Percentiles rank a stretch among this genome's conserved stretches.
Conservation (phyloP, 1,140 invertebrate genomes). For the Plodia interpunctella region DNA sequence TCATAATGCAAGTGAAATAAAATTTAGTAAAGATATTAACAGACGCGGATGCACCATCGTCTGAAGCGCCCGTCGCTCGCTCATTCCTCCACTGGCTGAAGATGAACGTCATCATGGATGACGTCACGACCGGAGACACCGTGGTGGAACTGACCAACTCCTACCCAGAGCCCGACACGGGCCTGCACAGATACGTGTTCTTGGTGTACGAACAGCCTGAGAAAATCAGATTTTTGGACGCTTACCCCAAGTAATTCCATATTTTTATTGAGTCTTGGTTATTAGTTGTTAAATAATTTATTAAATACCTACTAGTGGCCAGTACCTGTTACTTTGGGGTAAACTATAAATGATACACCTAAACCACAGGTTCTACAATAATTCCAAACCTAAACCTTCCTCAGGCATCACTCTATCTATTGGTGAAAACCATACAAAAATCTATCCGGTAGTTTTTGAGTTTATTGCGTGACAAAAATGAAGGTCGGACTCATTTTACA, state of each 20-base stretch:
- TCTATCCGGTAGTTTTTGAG: no score
- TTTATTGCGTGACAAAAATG: no score
- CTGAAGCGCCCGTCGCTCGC: background rate
- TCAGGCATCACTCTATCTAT: no score
- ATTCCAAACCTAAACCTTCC: no score
- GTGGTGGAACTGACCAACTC: slow-evolving; percentile 88
- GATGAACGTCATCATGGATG: slow-evolving; percentile 88
- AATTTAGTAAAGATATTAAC: background rate
- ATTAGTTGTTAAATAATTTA: no score
- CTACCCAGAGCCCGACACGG: slow-evolving; percentile 87
- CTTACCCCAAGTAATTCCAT: background rate
- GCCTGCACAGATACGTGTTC: slow-evolving; percentile 92
- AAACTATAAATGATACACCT: no score
- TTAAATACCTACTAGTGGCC: no score
- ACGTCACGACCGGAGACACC: slow-evolving; percentile 82
- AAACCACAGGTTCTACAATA: no score
- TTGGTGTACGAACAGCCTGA: slow-evolving; percentile 86
- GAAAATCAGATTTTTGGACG: background rate
- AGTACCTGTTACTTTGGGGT: no score
- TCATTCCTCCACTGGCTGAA: slow-evolving; percentile 87
- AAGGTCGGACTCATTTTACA: no score
- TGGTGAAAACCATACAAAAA: no score
- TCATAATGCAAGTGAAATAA: no score
- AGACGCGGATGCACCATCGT: slow-evolving; percentile 10
- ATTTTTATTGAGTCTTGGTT: background rate